These are phyloP conservation scores for Liodrosophila aerea DNA, from an alignment of 2,888 invertebrate species.

Conservation along the genomic window DNA sequence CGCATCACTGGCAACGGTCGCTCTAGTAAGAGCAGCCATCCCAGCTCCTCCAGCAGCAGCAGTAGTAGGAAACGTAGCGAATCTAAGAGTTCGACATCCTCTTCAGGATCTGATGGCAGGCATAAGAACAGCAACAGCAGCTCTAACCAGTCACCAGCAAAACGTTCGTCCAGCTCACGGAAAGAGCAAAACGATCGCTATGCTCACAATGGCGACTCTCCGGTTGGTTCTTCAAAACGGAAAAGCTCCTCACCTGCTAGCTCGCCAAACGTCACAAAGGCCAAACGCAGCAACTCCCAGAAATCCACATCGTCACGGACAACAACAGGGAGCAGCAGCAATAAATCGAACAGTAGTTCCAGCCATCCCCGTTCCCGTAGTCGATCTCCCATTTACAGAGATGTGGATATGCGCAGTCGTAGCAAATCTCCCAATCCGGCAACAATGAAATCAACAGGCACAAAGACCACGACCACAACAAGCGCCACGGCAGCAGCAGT, in stretches of 20 bases:
- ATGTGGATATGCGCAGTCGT: constrained; percentile 71
- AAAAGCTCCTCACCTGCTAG: constrained; percentile 74
- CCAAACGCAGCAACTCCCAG: constrained; percentile 64
- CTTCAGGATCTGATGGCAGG: constrained; percentile 62
- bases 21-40: constrained; percentile 55
- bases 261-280: constrained; percentile 75
- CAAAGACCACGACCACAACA: constrained; percentile 19
- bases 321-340: constrained; percentile 10
- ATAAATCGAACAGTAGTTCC: constrained; percentile 29
- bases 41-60: constrained; percentile 49
- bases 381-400: constrained; percentile 75
- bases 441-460: not conserved
- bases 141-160: constrained; percentile 43
- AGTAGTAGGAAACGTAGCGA: constrained; percentile 75
- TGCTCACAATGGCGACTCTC: constrained; percentile 54
- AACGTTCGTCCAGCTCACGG: constrained; percentile 42
- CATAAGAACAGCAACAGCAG: constrained; percentile 49
- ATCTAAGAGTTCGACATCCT: constrained; percentile 74
- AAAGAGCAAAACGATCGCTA: constrained; percentile 61
- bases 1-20: constrained; percentile 51
- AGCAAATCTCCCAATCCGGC: constrained; percentile 58
- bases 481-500: constrained; percentile 20
- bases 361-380: constrained; percentile 73
- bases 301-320: constrained; percentile 42
- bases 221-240: constrained; percentile 59